These are phyloP conservation scores for Todiramphus chloris DNA, from an alignment of 2,113 vertebrate species.

Conservation along the genomic window DNA sequence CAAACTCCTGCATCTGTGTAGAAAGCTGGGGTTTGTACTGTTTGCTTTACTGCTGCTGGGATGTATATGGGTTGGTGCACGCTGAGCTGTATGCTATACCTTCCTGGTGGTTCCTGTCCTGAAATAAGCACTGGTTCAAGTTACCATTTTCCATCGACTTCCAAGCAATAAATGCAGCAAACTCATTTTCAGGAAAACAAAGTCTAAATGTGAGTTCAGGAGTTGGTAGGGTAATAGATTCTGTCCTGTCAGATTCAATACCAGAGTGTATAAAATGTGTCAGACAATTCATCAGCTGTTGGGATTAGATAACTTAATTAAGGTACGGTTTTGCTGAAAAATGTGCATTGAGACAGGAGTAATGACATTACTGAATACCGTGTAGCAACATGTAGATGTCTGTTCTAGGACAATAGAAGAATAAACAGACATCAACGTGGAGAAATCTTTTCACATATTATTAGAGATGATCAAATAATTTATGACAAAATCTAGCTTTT, in stretches of 20 bases:
- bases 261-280: slow-evolving; percentile 36
- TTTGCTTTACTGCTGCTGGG: background rate
- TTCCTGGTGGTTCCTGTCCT: background rate
- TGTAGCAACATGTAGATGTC: background rate
- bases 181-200: background rate
- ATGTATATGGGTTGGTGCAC: background rate
- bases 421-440: slow-evolving; percentile 23
- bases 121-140: background rate
- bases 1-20: background rate
- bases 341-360: background rate
- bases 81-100: background rate
- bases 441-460: slow-evolving; percentile 12
- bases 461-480: slow-evolving; percentile 17
- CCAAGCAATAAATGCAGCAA: background rate
- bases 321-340: slow-evolving; percentile 40
- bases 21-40: background rate
- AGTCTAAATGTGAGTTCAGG: background rate
- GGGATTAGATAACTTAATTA: slow-evolving; percentile 47
- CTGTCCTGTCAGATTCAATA: slow-evolving; percentile 22
- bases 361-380: background rate
- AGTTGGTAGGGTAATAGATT: slow-evolving; percentile 8
- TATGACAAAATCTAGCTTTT: background rate
- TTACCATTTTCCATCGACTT: background rate
- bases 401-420: slow-evolving; percentile 23
- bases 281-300: slow-evolving; percentile 33